Conservation (phyloP, 1,140 invertebrate species). For the Triops cancriformis region DNA sequence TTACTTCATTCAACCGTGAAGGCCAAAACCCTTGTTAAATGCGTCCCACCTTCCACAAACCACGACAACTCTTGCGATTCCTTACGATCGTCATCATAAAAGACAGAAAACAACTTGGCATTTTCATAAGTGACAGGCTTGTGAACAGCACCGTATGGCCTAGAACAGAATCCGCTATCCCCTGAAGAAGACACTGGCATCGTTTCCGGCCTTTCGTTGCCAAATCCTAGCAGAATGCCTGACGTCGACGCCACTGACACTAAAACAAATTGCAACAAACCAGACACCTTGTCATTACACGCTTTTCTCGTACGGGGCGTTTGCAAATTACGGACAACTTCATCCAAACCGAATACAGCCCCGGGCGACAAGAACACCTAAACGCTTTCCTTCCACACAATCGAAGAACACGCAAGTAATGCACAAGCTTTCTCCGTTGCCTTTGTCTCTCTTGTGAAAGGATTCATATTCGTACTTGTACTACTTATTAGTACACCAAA, state of each 20-base stretch:
- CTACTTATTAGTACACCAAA: no score
- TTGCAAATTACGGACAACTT: not conserved
- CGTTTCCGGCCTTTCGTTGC: not conserved
- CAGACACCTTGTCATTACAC: not conserved
- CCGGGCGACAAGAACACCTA: not conserved
- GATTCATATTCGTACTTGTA: no score
- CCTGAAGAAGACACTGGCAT: not conserved
- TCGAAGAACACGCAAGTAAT: not conserved
- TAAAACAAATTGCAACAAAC: not conserved
- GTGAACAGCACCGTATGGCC: not conserved
- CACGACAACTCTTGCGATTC: not conserved
- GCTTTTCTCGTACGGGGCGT: not conserved
- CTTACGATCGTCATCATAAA: not conserved
- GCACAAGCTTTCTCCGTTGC: not conserved
- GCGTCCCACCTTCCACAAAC: not conserved
- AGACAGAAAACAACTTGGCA: constrained; percentile 5
- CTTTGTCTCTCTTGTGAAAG: not conserved
- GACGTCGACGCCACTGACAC: not conserved
- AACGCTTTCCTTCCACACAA: not conserved
- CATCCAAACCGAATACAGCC: not conserved
- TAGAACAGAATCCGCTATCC: not conserved
- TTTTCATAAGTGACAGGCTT: not conserved
- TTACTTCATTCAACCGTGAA: not conserved
- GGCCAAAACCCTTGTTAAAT: not conserved
- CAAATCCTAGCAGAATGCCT: not conserved